Evolutionary conservation across 2,888 invertebrate genomes (phyloP).

Genomic region (Dysmachus trigonus): DNA sequence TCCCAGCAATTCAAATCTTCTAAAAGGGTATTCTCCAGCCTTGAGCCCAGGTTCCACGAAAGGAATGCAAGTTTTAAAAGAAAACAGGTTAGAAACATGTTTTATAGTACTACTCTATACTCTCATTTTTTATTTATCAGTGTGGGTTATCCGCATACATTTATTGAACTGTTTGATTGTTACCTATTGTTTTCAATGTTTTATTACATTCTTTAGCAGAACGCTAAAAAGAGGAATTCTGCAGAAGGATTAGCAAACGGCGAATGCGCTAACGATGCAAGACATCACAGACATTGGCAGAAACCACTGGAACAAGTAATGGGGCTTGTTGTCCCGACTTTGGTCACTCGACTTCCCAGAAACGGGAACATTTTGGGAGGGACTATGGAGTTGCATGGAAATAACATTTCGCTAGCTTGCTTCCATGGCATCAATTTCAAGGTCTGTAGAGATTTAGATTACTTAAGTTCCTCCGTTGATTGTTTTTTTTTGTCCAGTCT

Average conservation of each 20-base stretch:
- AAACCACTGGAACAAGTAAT: constrained; percentile 82
- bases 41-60: constrained; percentile 67
- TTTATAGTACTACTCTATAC: not conserved
- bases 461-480: not conserved
- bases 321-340: constrained; percentile 79
- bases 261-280: constrained; percentile 68
- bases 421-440: constrained; percentile 98
- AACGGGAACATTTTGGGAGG: constrained; percentile 85
- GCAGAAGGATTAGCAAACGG: constrained; percentile 53
- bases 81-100: constrained; percentile 55
- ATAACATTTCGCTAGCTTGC: constrained; percentile 93
- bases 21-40: constrained; percentile 85
- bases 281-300: constrained; percentile 96
- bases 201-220: not conserved
- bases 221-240: constrained; percentile 61
- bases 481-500: constrained; percentile 63
- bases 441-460: constrained; percentile 44
- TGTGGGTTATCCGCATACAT: too few relatives aligned
- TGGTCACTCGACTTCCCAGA: constrained; percentile 74
- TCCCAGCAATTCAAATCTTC: constrained; percentile 97
- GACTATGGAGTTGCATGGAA: constrained; percentile 87
- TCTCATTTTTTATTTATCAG: too few relatives aligned
- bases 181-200: not conserved
- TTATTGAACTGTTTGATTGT: too few relatives aligned
- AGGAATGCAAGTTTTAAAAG: constrained; percentile 61